These are phyloP conservation scores for Eumerus sabulonum DNA, from an alignment of 2,888 invertebrate species.

Conservation along the genomic window DNA sequence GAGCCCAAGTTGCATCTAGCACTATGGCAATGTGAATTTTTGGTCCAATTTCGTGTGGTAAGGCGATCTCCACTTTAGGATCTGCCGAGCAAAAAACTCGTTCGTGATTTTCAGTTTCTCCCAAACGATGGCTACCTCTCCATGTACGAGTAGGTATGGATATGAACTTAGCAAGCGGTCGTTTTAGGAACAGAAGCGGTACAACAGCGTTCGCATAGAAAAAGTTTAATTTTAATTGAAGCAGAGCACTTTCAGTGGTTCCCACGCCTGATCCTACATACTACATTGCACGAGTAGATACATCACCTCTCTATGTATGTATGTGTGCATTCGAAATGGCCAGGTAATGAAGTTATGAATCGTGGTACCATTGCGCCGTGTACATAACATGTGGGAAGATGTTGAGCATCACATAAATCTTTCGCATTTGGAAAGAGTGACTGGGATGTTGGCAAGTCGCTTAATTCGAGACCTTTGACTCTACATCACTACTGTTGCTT, in stretches of 20 bases:
- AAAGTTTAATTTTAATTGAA: constrained; percentile 68
- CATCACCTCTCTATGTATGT: background rate
- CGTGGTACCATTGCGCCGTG: constrained; percentile 29
- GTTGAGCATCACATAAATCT: constrained; percentile 61
- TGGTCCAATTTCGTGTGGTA: constrained; percentile 69
- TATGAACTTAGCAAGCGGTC: no score
- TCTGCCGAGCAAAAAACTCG: constrained; percentile 54
- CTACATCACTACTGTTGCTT: background rate
- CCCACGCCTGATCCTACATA: constrained; percentile 55
- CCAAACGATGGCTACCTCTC: constrained; percentile 29
- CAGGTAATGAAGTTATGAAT: constrained; percentile 66
- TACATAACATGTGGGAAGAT: constrained; percentile 62
- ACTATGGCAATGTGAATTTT: background rate
- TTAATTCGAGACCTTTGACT: constrained; percentile 63
- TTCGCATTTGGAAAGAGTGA: constrained; percentile 54
- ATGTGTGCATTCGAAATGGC: background rate
- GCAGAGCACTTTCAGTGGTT: constrained; percentile 67
- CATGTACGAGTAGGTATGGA: no score
- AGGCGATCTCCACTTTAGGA: constrained; percentile 62
- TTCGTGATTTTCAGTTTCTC: constrained; percentile 64
- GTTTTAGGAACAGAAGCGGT: constrained; percentile 9
- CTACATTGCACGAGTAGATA: no score
- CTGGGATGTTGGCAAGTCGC: constrained; percentile 39
- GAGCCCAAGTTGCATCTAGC: no score
- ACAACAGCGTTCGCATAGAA: constrained; percentile 34